Conservation (phyloP, 2,888 invertebrate species). For the Caenorhabditis imperialis region DNA sequence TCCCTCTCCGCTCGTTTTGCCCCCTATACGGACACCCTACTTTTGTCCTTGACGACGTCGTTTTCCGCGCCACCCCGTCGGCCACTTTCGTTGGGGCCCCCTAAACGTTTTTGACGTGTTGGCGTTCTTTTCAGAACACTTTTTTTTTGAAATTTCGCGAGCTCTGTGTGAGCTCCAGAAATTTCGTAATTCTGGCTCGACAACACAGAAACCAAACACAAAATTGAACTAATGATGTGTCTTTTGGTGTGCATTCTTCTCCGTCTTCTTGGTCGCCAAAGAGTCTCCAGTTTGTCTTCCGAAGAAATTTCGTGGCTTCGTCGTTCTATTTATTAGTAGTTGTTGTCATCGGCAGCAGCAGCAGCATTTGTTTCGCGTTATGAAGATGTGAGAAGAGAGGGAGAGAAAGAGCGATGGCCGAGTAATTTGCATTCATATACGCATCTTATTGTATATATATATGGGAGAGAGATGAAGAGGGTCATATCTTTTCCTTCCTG, state of each 20-base stretch:
- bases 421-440: constrained; percentile 55
- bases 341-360: constrained; percentile 8
- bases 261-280: constrained; percentile 1
- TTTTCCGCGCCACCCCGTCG: too few relatives aligned
- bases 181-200: background rate
- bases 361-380: constrained; percentile 13
- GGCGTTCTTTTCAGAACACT: background rate
- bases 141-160: too few relatives aligned
- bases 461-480: constrained; percentile 15
- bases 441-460: constrained; percentile 47
- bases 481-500: constrained; percentile 35
- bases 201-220: constrained; percentile 12
- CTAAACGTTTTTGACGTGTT: constrained; percentile 2
- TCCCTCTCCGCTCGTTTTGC: background rate
- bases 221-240: constrained; percentile 57
- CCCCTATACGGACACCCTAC: constrained; percentile 21
- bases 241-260: constrained; percentile 21
- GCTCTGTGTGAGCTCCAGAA: too few relatives aligned
- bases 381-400: constrained; percentile 2
- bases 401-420: constrained; percentile 15
- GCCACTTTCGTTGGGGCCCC: background rate
- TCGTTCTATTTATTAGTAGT: constrained; percentile 30
- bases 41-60: constrained; percentile 32
- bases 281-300: too few relatives aligned
- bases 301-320: background rate